Percentiles rank a stretch among this genome's conserved stretches.
These are phyloP conservation scores for Hesperophylax magnus DNA, from an alignment of 1,140 invertebrate genomes.

Conservation along the genomic window DNA sequence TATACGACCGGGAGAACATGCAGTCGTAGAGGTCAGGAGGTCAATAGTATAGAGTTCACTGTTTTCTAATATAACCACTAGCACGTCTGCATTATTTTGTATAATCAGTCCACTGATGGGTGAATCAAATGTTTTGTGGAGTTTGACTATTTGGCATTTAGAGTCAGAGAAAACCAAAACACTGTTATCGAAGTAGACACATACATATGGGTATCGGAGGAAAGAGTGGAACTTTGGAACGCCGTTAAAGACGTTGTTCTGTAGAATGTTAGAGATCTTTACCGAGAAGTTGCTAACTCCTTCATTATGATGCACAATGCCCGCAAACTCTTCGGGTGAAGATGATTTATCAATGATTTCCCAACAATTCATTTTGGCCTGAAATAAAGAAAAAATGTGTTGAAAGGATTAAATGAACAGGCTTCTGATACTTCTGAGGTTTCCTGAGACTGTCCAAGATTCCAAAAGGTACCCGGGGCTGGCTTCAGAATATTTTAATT, in stretches of 20 bases:
- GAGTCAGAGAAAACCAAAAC: constrained; percentile 33
- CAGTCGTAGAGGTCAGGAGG: constrained; percentile 7
- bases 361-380: constrained; percentile 47
- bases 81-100: constrained; percentile 8
- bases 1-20: not conserved
- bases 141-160: constrained; percentile 46
- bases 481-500: too few species aligned
- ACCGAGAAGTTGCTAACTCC: constrained; percentile 50
- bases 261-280: constrained; percentile 44
- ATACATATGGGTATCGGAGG: constrained; percentile 42
- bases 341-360: constrained; percentile 44
- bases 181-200: constrained; percentile 49
- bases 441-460: too few species aligned
- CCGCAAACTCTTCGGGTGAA: constrained; percentile 41
- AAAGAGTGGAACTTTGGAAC: constrained; percentile 27
- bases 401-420: not conserved
- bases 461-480: too few species aligned
- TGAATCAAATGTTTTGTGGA: constrained; percentile 50
- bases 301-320: constrained; percentile 43
- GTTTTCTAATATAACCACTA: constrained; percentile 38
- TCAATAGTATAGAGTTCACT: constrained; percentile 32
- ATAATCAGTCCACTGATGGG: constrained; percentile 38
- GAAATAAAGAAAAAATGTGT: not conserved
- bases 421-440: too few species aligned
- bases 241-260: constrained; percentile 15